Percentiles rank a stretch among this genome's conserved stretches.
Evolutionary conservation across 1,140 invertebrate species (phyloP).

Genomic region (Drosophila repletoides): DNA sequence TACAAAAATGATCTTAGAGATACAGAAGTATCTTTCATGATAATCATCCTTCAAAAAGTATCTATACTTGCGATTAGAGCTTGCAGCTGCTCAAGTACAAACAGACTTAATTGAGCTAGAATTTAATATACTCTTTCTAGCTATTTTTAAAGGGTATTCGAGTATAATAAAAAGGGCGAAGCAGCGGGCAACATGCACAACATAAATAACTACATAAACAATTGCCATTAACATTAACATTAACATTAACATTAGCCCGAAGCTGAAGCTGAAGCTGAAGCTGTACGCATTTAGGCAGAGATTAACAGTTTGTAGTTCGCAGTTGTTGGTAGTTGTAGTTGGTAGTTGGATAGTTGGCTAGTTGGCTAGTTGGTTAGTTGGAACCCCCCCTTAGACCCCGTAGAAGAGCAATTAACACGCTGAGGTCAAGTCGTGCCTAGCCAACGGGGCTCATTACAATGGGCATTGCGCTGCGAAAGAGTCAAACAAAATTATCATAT

Average conservation of each 20-base stretch:
- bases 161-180: slow-evolving; percentile 41
- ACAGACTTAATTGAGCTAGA: too few species aligned
- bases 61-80: too few species aligned
- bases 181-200: slow-evolving; percentile 10
- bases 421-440: slow-evolving; percentile 56
- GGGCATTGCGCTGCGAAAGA: slow-evolving; percentile 20
- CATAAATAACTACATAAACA: slow-evolving; percentile 3
- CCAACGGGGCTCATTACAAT: slow-evolving; percentile 49
- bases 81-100: too few species aligned
- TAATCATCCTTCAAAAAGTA: too few species aligned
- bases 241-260: slow-evolving; percentile 26
- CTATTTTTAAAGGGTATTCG: too few species aligned
- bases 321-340: slow-evolving; percentile 1
- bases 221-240: slow-evolving; percentile 31
- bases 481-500: slow-evolving; percentile 45
- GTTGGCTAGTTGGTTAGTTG: slow-evolving; percentile 8
- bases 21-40: too few species aligned
- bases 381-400: slow-evolving; percentile 21
- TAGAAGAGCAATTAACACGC: slow-evolving; percentile 59
- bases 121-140: too few species aligned
- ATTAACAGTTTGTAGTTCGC: slow-evolving; percentile 41
- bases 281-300: slow-evolving; percentile 45
- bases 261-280: slow-evolving; percentile 5
- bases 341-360: background rate
- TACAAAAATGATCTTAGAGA: too few species aligned